These are phyloP conservation scores for Athetis lepigone DNA, from an alignment of 2,888 invertebrate genomes.

Conservation along the genomic window DNA sequence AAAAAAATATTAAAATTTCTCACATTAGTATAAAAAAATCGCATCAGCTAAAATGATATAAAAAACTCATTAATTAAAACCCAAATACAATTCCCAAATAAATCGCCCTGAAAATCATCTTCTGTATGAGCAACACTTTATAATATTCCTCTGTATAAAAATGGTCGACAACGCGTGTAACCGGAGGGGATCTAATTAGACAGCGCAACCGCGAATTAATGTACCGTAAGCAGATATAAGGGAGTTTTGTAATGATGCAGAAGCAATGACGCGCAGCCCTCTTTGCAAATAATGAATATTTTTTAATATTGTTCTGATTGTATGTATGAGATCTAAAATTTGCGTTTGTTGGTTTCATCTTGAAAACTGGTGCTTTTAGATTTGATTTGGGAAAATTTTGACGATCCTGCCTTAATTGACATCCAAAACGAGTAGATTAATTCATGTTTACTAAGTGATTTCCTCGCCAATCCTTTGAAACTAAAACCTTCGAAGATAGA, in stretches of 20 bases:
- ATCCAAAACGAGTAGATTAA: too few relatives aligned
- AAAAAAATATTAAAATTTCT: too few relatives aligned
- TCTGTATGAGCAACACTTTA: conserved; percentile 61
- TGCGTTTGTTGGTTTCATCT: conserved; percentile 9
- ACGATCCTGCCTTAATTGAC: not conserved
- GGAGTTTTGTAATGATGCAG: conserved; percentile 77
- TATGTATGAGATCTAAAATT: conserved; percentile 4
- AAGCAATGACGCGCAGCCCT: conserved; percentile 42
- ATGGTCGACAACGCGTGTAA: conserved; percentile 72
- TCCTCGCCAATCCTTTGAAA: too few relatives aligned
- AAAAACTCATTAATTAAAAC: not conserved
- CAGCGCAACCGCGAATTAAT: conserved; percentile 80
- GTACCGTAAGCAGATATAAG: conserved; percentile 82
- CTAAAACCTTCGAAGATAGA: too few relatives aligned
- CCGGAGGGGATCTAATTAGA: conserved; percentile 86
- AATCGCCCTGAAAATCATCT: conserved; percentile 46
- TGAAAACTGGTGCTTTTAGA: not conserved
- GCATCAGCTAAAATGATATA: conserved; percentile 14
- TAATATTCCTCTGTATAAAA: conserved; percentile 74
- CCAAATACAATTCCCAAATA: conserved; percentile 2
- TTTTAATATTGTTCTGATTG: conserved; percentile 31
- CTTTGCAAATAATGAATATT: conserved; percentile 59
- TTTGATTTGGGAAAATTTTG: not conserved
- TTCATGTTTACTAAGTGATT: too few relatives aligned
- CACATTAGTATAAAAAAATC: too few relatives aligned